Evolutionary conservation across 53 echinoderm and acorn worm species (phyloP), one percentile per base, ranked within the genome.

Genomic region (Patiria pectinifera): DNA sequence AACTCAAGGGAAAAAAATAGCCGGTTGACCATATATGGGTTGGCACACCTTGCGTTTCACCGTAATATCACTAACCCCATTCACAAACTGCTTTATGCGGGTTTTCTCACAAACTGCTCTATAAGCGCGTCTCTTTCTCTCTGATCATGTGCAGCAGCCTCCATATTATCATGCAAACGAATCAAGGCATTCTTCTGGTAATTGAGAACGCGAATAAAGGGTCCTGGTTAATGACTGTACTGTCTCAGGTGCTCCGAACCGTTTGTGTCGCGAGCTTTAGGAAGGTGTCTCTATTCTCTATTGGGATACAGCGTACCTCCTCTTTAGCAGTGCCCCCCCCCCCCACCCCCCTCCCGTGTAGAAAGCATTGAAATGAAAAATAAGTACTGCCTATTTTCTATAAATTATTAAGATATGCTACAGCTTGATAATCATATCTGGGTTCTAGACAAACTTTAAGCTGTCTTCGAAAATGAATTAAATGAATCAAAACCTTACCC

Each of bases 31-130:
- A 53, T 82, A 45, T 53, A 53, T 14, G 7, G 82, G 4, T n/a
- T 82, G 21, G 15, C 85, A 88, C 25, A 95, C 90, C 76, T 95
- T 92, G 13, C 80, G 89, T 43, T 49, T 76, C 3, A 95, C 95
- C 75, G 80, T 87, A n/a, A 70, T 83, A 48, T 95, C 92, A 3
- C 83, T 81, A 2, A 92, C 94, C 10, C 94, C 94, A 83, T 71
- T 87, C 10, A 76, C 92, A 76, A 94, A 92, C 71, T 87, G 82
- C 1, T 92, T 83, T 43, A 35, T 66, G 35, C 71, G 53, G 13
- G 92, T 62, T 14, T 84, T 84, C 35, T 91, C 82, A 9, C 82
- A 19, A 6, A 85, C 24, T 10, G 35, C 35, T 35, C 13, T 19
- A 0, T 45, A 10, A 86, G 43, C 3, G 86, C 86, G 21, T 48